Evolutionary conservation across 1,140 invertebrate genomes (phyloP), one percentile per base, ranked within the genome.

Genomic region (honey bee (Apis mellifera)): DNA sequence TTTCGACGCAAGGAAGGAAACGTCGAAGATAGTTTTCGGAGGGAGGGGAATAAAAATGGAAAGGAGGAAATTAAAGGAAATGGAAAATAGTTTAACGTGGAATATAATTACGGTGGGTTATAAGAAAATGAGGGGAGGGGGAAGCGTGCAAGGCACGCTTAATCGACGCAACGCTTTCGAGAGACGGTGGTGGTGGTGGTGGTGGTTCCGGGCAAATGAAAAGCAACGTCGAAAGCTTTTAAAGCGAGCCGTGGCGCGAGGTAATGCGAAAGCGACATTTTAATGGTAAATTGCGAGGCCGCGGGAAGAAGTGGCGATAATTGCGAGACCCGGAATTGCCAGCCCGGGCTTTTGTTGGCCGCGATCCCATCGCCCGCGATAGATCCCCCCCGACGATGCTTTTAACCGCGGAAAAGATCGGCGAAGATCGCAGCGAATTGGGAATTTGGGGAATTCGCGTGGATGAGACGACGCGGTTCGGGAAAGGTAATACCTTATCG

Each of bases 161-260:
- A 81, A 81, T 81, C 79, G 71, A 68, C 79, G 72, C 52, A 23
- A 32, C 23, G 48, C 57, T 26, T 57, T 72, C 48, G 23, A 73
- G 21, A 50, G 72, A 13, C 50, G 54, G 50, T 19, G 57, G 19
- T 32, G 26, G 26, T 26, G 26, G n/a, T n/a, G n/a, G n/a, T n/a
- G n/a, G 57, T 3, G 7, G 69, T 48, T 73, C 72, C 54, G 32
- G 8, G n/a, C n/a, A 75, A 81, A 81, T 68, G 72, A 74, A 75
- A 81, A 81, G 79, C 57, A 75, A 81, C 79, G 79, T 57, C 71
- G 79, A 75, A 75, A 75, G 79, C 71, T 75, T 81, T 81, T 81
- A 75, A 80, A 80, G 72, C 79, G 52, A 75, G 23, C 54, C n/a
- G 77, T 26, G 17, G 55, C 8, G 19, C 19, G 26, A 13, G 26